These are phyloP conservation scores for Drosophila ananassae DNA, from an alignment of 1,140 invertebrate genomes.

Conservation along the genomic window DNA sequence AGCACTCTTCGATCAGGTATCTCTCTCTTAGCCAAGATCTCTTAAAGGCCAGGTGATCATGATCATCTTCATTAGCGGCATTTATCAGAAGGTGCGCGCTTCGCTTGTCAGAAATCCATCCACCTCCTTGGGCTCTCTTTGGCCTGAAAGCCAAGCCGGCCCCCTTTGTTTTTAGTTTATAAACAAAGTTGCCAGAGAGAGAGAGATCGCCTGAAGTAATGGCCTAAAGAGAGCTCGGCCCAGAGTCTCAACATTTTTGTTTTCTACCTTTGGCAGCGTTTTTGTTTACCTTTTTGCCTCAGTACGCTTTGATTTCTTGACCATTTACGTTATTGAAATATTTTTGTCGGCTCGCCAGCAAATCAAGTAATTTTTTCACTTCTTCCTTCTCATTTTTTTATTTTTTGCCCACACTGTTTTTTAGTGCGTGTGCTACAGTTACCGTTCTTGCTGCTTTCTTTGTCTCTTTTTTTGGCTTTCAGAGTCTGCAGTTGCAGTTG, in stretches of 20 bases:
- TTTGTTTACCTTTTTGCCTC: constrained; percentile 78
- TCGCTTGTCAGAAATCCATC: constrained; percentile 31
- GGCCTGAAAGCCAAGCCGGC: constrained; percentile 19
- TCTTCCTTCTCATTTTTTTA: not conserved
- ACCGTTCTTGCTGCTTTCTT: constrained; percentile 67
- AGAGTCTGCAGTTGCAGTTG: constrained; percentile 55
- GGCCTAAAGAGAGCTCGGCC: constrained; percentile 3
- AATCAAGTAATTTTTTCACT: constrained; percentile 12
- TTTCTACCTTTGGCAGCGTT: constrained; percentile 74
- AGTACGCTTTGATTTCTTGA: constrained; percentile 79
- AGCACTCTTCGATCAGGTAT: not conserved
- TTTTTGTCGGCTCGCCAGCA: constrained; percentile 35
- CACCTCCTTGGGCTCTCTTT: constrained; percentile 3
- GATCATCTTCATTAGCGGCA: constrained; percentile 58
- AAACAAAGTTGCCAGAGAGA: constrained; percentile 67
- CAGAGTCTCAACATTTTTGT: constrained; percentile 40
- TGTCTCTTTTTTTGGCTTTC: constrained; percentile 15
- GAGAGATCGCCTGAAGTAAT: not conserved
- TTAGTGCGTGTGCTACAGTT: constrained; percentile 67
- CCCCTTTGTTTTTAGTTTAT: constrained; percentile 63
- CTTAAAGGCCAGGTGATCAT: constrained; percentile 32
- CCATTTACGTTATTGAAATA: constrained; percentile 80
- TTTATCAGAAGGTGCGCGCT: constrained; percentile 62
- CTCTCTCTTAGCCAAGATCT: constrained; percentile 51
- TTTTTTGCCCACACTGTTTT: constrained; percentile 23